Percentiles rank a stretch among this genome's conserved stretches.
Conservation (phyloP, 1,140 invertebrate species). For the Drosophila ficusphila region DNA sequence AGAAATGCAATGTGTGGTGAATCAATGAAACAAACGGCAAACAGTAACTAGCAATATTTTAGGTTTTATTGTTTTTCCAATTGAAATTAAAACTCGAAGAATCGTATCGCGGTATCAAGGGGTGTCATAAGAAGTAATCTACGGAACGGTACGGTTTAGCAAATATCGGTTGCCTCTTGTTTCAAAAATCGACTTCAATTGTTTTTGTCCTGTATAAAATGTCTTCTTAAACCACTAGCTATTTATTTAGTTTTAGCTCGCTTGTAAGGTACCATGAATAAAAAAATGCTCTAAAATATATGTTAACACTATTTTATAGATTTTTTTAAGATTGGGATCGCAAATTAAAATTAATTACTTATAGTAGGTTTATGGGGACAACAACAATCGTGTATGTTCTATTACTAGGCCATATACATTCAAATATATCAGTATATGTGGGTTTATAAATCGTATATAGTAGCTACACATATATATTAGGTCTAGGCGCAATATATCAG, state of each 20-base stretch:
- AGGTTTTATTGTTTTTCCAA: slow-evolving; percentile 40
- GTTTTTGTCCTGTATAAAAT: slow-evolving; percentile 57
- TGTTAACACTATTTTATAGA: slow-evolving; percentile 21
- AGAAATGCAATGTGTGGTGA: background rate
- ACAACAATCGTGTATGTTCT: slow-evolving; percentile 44
- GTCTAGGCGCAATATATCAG: slow-evolving; percentile 42
- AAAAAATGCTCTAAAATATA: slow-evolving; percentile 63
- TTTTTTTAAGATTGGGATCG: slow-evolving; percentile 16
- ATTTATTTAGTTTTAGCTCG: slow-evolving; percentile 16
- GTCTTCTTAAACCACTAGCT: slow-evolving; percentile 19
- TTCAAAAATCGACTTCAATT: slow-evolving; percentile 3
- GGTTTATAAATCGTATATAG: slow-evolving; percentile 16
- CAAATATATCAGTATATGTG: slow-evolving; percentile 18
- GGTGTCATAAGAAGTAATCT: slow-evolving; percentile 7
- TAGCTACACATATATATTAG: slow-evolving; percentile 23
- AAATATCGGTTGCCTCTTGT: background rate
- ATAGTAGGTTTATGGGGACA: slow-evolving; percentile 14
- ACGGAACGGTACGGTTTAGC: slow-evolving; percentile 6
- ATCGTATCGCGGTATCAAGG: background rate
- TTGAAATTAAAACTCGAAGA: slow-evolving; percentile 18
- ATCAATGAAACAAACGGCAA: background rate
- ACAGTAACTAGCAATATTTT: slow-evolving; percentile 32
- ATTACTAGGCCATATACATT: slow-evolving; percentile 45
- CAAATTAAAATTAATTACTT: slow-evolving; percentile 30
- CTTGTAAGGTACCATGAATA: slow-evolving; percentile 1